Evolutionary conservation across 2,113 vertebrate species (phyloP).

Genomic region (Pan troglodytes): DNA sequence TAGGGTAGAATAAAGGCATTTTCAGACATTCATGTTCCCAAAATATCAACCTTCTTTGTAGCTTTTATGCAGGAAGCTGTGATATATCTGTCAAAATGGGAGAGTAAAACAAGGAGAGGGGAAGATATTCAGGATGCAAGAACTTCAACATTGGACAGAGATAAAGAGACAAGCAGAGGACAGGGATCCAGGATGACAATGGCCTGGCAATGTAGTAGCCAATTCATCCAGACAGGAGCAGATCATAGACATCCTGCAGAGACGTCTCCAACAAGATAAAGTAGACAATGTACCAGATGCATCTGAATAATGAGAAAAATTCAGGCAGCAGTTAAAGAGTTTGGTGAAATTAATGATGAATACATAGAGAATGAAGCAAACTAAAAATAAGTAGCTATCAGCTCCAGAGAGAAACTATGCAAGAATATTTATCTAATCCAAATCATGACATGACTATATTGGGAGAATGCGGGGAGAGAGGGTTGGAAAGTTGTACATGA

Average conservation of each 20-base stretch:
- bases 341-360: neutral
- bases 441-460: neutral
- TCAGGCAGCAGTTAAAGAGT: neutral
- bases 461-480: neutral
- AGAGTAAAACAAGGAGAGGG: neutral
- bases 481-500: neutral
- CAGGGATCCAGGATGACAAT: neutral
- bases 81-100: neutral
- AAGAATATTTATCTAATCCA: neutral
- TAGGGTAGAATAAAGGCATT: neutral
- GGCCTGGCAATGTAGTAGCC: fast-evolving
- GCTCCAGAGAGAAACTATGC: neutral
- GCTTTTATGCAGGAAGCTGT: neutral
- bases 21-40: neutral
- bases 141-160: neutral
- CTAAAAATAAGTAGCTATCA: neutral
- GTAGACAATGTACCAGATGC: too few species aligned
- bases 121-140: neutral
- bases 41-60: neutral
- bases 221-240: fast-evolving
- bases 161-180: fast-evolving
- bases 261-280: neutral
- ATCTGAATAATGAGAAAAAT: neutral
- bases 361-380: neutral
- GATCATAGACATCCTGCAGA: neutral